Conservation (phyloP, 1,140 invertebrate species). For the Tetranychus cinnabarinus region DNA sequence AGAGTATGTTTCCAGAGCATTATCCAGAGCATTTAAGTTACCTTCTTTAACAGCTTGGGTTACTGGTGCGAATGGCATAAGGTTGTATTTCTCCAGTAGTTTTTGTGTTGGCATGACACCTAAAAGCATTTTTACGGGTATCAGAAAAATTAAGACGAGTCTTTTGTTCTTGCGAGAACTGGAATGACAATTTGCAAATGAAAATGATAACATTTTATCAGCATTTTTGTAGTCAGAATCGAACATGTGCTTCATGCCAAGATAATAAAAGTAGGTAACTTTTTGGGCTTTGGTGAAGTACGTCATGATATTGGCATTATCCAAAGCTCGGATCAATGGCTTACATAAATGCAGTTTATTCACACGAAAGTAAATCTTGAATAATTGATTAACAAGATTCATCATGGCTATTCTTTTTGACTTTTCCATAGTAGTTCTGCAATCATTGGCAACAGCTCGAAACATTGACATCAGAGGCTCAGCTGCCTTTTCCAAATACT, state of each 20-base stretch:
- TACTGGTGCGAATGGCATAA: slow-evolving; percentile 69
- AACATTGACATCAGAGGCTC: slow-evolving; percentile 83
- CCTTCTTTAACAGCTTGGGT: slow-evolving; percentile 59
- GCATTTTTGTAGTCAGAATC: slow-evolving; percentile 85
- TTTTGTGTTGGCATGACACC: slow-evolving; percentile 62
- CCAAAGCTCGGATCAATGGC: slow-evolving; percentile 83
- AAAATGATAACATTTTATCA: slow-evolving; percentile 70
- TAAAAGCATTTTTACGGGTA: slow-evolving; percentile 89
- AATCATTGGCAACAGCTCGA: slow-evolving; percentile 78
- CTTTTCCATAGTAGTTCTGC: slow-evolving; percentile 51
- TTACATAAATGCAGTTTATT: slow-evolving; percentile 92
- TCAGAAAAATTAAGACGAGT: slow-evolving; percentile 78
- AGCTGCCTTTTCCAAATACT: slow-evolving; percentile 74
- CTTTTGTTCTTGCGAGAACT: slow-evolving; percentile 66
- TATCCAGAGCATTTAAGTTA: slow-evolving; percentile 56
- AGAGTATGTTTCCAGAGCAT: slow-evolving; percentile 61
- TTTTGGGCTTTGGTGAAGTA: slow-evolving; percentile 65
- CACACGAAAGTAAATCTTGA: slow-evolving; percentile 81
- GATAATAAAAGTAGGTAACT: slow-evolving; percentile 83
- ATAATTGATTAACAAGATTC: slow-evolving; percentile 79
- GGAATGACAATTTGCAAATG: slow-evolving; percentile 69
- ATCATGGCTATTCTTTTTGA: slow-evolving; percentile 91
- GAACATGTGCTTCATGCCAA: slow-evolving; percentile 90
- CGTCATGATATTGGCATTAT: slow-evolving; percentile 54
- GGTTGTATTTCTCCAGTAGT: slow-evolving; percentile 64